These are phyloP conservation scores for Glyptemys insculpta DNA, from an alignment of 2,797 vertebrate genomes.

Conservation along the genomic window DNA sequence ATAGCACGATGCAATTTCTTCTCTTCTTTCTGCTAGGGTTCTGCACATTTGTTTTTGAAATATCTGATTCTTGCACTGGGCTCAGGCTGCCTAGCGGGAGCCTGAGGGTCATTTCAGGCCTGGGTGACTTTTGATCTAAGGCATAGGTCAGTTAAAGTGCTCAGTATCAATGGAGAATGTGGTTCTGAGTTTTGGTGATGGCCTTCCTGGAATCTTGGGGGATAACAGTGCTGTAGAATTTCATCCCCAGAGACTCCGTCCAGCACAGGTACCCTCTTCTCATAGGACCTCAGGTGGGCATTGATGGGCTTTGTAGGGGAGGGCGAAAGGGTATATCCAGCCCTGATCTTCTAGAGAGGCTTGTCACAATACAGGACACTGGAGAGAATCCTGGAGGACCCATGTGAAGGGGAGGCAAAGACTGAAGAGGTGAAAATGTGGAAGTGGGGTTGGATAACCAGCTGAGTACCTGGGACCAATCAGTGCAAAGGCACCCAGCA, in stretches of 20 bases:
- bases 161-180: background rate
- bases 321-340: background rate
- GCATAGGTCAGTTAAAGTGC: background rate
- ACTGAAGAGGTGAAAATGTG: background rate
- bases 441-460: background rate
- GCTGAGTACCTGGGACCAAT: background rate
- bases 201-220: background rate
- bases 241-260: background rate
- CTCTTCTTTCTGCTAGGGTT: background rate
- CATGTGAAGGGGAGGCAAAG: background rate
- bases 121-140: too few species aligned
- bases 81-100: background rate
- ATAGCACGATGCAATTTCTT: fast-evolving
- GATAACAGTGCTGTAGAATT: too few species aligned
- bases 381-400: background rate
- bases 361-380: background rate
- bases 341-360: background rate
- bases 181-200: background rate
- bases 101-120: background rate
- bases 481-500: background rate
- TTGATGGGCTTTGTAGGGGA: background rate
- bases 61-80: background rate
- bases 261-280: background rate
- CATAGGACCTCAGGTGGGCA: background rate
- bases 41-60: background rate